Conservation (phyloP, 2,113 vertebrate species). For the Centropus unirufus region DNA sequence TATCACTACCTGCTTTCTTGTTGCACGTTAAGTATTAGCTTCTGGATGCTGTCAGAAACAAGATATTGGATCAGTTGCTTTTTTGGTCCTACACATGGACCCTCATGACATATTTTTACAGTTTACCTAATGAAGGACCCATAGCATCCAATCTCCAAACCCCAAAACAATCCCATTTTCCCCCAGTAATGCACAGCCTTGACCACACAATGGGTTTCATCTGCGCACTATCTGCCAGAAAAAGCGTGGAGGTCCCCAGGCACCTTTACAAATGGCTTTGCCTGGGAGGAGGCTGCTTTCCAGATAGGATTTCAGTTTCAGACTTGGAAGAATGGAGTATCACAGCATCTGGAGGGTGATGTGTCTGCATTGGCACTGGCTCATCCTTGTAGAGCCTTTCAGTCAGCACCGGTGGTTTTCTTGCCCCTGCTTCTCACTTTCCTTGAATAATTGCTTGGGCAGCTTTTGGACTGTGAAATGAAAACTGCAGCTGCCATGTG, state of each 20-base stretch:
- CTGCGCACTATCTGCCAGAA: too few relatives aligned
- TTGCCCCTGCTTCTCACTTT: not conserved
- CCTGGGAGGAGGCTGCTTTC: not conserved
- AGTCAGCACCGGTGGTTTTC: not conserved
- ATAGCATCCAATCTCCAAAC: not conserved
- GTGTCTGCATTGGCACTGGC: not conserved
- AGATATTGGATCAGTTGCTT: not conserved
- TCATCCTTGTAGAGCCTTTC: not conserved
- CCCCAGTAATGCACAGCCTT: not conserved
- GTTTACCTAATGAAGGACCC: not conserved
- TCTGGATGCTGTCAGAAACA: not conserved
- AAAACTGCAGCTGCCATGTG: not conserved
- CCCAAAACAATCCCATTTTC: not conserved
- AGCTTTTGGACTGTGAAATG: not conserved
- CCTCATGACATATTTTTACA: not conserved
- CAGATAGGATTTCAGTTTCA: not conserved
- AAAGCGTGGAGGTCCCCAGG: not conserved
- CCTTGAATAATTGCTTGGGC: not conserved
- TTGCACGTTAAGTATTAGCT: not conserved
- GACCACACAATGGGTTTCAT: accelerated
- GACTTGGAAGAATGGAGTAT: not conserved
- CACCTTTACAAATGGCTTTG: not conserved
- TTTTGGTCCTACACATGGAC: not conserved
- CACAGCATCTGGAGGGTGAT: not conserved
- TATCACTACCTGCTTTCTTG: not conserved